A percentile compares a stretch with the other conserved stretches of the same genome.
These are phyloP conservation scores for Apoda limacodes DNA, from an alignment of 2,888 invertebrate species.

Conservation along the genomic window DNA sequence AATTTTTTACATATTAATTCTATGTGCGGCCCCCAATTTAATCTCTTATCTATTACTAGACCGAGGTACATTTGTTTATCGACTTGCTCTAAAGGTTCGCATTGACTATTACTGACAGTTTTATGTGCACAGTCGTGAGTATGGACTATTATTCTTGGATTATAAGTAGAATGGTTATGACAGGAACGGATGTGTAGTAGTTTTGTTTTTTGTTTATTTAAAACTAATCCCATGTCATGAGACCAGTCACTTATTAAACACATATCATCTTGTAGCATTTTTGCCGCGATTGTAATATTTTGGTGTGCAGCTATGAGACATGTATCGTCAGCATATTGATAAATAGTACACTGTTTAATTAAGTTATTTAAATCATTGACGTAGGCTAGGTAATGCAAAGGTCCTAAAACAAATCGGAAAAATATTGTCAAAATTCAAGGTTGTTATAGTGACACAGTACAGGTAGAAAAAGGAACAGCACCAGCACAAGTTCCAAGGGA, in stretches of 20 bases:
- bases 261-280: no score
- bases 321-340: slow-evolving; percentile 5
- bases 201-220: slow-evolving; percentile 5
- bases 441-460: no score
- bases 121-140: slow-evolving; percentile 7
- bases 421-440: no score
- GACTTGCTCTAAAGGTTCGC: slow-evolving; percentile 4
- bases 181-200: slow-evolving; percentile 1
- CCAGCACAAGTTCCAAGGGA: not conserved
- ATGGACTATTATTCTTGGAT: slow-evolving; percentile 4
- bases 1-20: slow-evolving; percentile 9
- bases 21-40: slow-evolving; percentile 10
- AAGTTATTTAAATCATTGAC: slow-evolving; percentile 3
- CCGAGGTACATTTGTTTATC: slow-evolving; percentile 10
- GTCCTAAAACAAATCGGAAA: slow-evolving; percentile 5
- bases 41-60: slow-evolving; percentile 9
- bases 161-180: slow-evolving; percentile 2
- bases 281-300: not conserved
- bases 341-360: slow-evolving; percentile 1
- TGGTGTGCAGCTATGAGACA: slow-evolving; percentile 1
- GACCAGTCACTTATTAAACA: not conserved
- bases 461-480: no score
- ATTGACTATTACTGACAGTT: not conserved
- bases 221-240: slow-evolving; percentile 2
- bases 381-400: slow-evolving; percentile 2